Evolutionary conservation across 1,140 invertebrate genomes (phyloP).

Genomic region (Drosophila parvula): DNA sequence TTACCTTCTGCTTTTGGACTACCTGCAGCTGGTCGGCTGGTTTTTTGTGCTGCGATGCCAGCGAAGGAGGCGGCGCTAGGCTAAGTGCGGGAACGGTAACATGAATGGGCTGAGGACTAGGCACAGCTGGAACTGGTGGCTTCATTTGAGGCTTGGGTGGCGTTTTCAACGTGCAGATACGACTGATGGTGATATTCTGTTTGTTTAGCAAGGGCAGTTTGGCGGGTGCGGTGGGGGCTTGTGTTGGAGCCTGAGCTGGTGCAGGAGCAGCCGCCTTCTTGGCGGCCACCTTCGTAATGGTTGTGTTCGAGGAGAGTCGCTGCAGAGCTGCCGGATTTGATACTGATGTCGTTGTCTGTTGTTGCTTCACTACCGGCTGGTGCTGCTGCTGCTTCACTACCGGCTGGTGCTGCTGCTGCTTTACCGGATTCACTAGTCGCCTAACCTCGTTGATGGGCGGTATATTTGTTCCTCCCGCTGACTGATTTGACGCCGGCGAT

Average conservation of each 20-base stretch:
- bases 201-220: conserved; percentile 74
- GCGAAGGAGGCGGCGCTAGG: conserved; percentile 27
- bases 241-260: neutral
- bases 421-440: conserved; percentile 47
- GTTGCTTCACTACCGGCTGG: conserved; percentile 38
- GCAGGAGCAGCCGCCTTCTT: conserved; percentile 38
- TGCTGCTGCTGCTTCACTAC: conserved; percentile 40
- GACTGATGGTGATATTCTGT: conserved; percentile 79
- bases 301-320: conserved; percentile 69
- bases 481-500: conserved; percentile 4
- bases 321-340: conserved; percentile 64
- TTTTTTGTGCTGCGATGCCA: conserved; percentile 40
- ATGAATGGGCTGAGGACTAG: conserved; percentile 17
- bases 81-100: conserved; percentile 9
- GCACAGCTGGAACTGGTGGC: neutral
- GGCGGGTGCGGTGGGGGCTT: conserved; percentile 1
- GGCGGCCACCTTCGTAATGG: conserved; percentile 60
- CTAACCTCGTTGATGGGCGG: conserved; percentile 40
- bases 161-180: conserved; percentile 41
- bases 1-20: neutral
- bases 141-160: conserved; percentile 44
- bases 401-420: conserved; percentile 17
- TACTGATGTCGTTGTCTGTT: conserved; percentile 14
- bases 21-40: conserved; percentile 11
- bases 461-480: neutral